phyloP scores from a whole-genome alignment of 2,888 invertebrate species.

The Scaptomyza polygonia region DNA sequence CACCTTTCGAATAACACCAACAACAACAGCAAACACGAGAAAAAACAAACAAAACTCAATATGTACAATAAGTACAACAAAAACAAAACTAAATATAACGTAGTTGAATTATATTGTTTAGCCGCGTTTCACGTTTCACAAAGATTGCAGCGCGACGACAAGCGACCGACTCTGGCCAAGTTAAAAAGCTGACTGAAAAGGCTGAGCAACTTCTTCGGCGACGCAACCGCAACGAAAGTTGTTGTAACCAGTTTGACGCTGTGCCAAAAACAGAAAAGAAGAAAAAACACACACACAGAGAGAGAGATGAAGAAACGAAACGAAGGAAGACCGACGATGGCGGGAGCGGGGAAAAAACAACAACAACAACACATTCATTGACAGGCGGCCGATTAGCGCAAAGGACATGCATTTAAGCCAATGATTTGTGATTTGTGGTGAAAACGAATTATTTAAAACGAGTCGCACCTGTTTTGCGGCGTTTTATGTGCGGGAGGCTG shows the following conservation, averaged over 20 bases:
- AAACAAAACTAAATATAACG: not conserved
- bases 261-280: constrained; percentile 2
- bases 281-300: not conserved
- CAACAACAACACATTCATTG: constrained; percentile 4
- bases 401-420: constrained; percentile 46
- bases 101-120: constrained; percentile 7
- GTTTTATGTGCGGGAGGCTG: constrained; percentile 14
- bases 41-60: not conserved
- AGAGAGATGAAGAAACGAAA: not conserved
- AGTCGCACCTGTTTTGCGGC: constrained; percentile 41
- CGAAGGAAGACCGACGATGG: no score
- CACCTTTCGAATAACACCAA: constrained; percentile 43
- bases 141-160: constrained; percentile 31
- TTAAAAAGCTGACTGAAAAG: constrained; percentile 58
- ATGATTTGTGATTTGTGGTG: constrained; percentile 35
- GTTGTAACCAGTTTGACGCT: constrained; percentile 61
- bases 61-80: not conserved
- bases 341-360: no score
- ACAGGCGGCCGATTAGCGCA: constrained; percentile 43
- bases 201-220: constrained; percentile 52
- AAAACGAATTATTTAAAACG: constrained; percentile 39
- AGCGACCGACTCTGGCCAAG: constrained; percentile 62
- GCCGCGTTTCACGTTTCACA: not conserved
- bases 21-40: not conserved
- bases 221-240: constrained; percentile 67